Conservation (phyloP, 2,888 invertebrate species). For the Thereva unica region DNA sequence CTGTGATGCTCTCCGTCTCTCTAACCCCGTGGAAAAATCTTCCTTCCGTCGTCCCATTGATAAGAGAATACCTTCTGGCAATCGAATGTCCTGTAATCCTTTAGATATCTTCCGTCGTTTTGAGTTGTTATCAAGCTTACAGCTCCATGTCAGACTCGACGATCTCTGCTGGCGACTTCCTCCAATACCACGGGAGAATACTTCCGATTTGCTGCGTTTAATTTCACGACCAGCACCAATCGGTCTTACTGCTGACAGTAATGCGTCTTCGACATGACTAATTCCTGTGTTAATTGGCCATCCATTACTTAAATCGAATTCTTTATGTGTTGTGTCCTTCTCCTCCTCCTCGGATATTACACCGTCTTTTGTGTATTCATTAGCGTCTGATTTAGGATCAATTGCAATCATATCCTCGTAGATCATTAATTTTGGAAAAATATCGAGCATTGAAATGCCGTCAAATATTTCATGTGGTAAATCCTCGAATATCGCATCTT, state of each 20-base stretch:
- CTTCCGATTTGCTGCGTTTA: constrained; percentile 70
- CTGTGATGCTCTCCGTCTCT: constrained; percentile 39
- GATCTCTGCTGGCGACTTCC: constrained; percentile 66
- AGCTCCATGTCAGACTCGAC: constrained; percentile 71
- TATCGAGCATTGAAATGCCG: constrained; percentile 84
- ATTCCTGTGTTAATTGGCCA: constrained; percentile 47
- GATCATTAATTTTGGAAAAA: constrained; percentile 72
- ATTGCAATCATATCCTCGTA: constrained; percentile 69
- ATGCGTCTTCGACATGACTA: constrained; percentile 53
- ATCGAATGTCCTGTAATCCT: constrained; percentile 53
- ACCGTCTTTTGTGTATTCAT: constrained; percentile 58
- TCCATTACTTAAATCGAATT: constrained; percentile 30
- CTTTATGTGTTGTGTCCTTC: constrained; percentile 38
- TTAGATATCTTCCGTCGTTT: constrained; percentile 70
- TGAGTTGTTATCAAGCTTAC: constrained; percentile 68
- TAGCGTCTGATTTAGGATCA: constrained; percentile 66
- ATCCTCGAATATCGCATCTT: constrained; percentile 85
- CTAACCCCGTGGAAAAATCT: constrained; percentile 45
- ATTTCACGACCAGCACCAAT: constrained; percentile 62
- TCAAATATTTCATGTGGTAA: constrained; percentile 80
- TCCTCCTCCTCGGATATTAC: constrained; percentile 57
- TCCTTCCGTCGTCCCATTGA: constrained; percentile 52
- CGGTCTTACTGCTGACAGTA: constrained; percentile 51
- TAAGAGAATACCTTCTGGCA: constrained; percentile 58
- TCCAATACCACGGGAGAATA: constrained; percentile 55